Evolutionary conservation across 2,888 invertebrate genomes (phyloP).

Genomic region (Melieria picta): DNA sequence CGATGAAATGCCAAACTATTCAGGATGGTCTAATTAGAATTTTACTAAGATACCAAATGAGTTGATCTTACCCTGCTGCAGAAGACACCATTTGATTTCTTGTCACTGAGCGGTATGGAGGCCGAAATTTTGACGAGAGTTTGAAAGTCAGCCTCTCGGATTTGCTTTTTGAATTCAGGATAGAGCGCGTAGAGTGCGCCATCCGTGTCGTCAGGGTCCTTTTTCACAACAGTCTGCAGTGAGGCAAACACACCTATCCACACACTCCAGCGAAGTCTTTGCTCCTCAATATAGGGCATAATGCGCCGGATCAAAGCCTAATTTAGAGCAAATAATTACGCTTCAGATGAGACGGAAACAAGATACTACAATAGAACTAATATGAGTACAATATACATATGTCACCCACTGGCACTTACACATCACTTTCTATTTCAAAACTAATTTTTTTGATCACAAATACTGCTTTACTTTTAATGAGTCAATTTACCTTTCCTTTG

Average conservation of each 20-base stretch:
- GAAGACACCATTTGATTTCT: constrained; percentile 61
- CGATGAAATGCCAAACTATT: constrained; percentile 64
- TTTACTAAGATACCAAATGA: neutral
- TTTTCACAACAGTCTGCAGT: constrained; percentile 62
- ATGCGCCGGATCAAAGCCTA: constrained; percentile 77
- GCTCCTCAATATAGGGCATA: constrained; percentile 68
- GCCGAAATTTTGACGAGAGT: constrained; percentile 59
- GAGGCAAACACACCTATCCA: constrained; percentile 64
- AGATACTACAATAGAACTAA: too few relatives aligned
- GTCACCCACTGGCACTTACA: too few relatives aligned
- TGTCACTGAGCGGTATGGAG: constrained; percentile 60
- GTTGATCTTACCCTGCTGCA: constrained; percentile 61
- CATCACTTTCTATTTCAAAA: neutral
- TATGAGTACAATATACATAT: too few relatives aligned
- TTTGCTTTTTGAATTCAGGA: constrained; percentile 63
- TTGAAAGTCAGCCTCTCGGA: constrained; percentile 59
- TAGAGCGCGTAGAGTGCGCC: constrained; percentile 61
- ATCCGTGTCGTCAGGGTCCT: constrained; percentile 64
- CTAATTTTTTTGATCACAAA: too few relatives aligned
- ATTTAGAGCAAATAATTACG: neutral
- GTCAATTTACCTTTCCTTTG: constrained; percentile 78
- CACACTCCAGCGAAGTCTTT: constrained; percentile 61
- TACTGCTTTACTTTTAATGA: neutral
- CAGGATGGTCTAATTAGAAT: constrained; percentile 7
- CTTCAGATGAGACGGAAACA: neutral